phyloP scores from a whole-genome alignment of 2,113 vertebrate genomes.

The Pampusana beccarii region DNA sequence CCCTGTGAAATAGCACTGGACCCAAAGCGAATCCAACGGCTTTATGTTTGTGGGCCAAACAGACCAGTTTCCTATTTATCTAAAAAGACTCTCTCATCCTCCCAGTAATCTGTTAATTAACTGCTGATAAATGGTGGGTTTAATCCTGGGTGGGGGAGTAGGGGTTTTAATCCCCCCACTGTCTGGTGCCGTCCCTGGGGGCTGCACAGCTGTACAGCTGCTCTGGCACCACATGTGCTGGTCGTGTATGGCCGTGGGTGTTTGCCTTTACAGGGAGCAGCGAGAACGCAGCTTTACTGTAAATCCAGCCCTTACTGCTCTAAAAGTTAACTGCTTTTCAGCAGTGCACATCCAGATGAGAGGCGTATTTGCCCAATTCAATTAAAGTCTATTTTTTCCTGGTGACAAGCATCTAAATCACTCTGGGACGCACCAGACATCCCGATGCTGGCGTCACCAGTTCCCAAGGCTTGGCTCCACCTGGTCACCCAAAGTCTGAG shows the following conservation, averaged over 20 bases:
- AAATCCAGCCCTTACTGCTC: not conserved
- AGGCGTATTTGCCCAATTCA: not conserved
- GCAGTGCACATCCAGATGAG: not conserved
- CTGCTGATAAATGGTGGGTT: not conserved
- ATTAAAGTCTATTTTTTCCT: constrained; percentile 24
- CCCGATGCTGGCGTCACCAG: rapidly evolving
- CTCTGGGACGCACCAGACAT: not conserved
- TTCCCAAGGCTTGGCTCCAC: constrained; percentile 6
- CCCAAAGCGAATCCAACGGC: not conserved
- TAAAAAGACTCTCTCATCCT: not conserved
- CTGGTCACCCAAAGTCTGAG: not conserved
- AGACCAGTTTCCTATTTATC: not conserved
- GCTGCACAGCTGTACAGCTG: not conserved
- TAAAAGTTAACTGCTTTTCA: constrained; percentile 17
- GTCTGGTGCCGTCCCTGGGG: not conserved
- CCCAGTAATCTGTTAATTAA: constrained; percentile 25
- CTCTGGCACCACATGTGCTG: not conserved
- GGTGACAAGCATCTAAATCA: constrained; percentile 15
- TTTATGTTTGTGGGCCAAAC: not conserved
- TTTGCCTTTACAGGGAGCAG: not conserved
- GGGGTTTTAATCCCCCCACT: not conserved
- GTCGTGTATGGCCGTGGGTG: rapidly evolving
- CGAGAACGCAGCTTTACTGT: not conserved
- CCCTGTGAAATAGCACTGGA: not conserved
- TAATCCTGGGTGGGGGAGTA: not conserved